A percentile compares a stretch with the other conserved stretches of the same genome.
phyloP scores from a whole-genome alignment of 2,888 invertebrate species.

The Boloria selene region DNA sequence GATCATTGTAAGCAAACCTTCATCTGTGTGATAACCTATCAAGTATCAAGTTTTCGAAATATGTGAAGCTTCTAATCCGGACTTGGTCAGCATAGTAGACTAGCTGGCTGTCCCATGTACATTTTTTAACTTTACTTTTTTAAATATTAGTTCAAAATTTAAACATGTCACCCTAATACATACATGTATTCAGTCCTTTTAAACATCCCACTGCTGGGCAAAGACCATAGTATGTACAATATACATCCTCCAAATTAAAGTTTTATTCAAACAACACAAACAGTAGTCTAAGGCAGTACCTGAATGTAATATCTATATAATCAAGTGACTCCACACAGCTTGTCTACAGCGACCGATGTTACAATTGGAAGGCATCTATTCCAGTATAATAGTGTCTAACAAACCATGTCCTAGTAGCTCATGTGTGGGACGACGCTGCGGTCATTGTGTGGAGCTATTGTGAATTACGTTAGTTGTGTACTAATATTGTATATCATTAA shows the following conservation, averaged over 20 bases:
- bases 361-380: conserved; percentile 4
- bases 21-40: too few species aligned
- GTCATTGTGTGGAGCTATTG: not conserved
- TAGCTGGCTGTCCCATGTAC: too few species aligned
- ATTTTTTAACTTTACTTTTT: too few species aligned
- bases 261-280: not conserved
- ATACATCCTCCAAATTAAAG: not conserved
- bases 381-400: not conserved
- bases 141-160: too few species aligned
- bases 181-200: too few species aligned
- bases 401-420: conserved; percentile 12
- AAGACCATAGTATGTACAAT: too few species aligned
- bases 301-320: not conserved
- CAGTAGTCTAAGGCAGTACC: not conserved
- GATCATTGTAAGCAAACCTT: too few species aligned
- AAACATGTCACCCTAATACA: too few species aligned
- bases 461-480: not conserved
- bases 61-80: too few species aligned
- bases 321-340: not conserved
- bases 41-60: too few species aligned
- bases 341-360: not conserved
- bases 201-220: too few species aligned
- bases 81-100: too few species aligned
- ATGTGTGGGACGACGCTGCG: not conserved
- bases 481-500: not conserved